Evolutionary conservation across 2,888 invertebrate species (phyloP), one percentile per base, ranked within the genome.

Genomic region (Drosophila eohydei): DNA sequence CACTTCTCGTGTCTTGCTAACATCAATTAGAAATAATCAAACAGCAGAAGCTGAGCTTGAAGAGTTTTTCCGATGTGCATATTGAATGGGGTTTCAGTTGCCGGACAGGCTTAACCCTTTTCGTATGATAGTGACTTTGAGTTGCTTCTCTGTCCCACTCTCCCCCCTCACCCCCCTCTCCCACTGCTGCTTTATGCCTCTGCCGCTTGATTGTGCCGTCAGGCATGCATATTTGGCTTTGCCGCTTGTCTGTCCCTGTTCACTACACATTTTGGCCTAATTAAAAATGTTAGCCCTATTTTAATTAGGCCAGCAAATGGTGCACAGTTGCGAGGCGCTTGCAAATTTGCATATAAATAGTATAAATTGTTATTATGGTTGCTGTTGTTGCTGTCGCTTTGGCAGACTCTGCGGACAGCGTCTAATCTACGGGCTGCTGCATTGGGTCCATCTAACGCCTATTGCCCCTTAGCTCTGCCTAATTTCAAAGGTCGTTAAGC

Each of bases 401-500:
- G 46, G 26, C 50, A 51, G 76, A 60, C 50, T 57, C 69, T 78
- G 70, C 57, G 71, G 71, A 75, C 75, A 68, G 62, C 63, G 64
- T 67, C 68, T 80, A 76, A 80, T 78, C 64, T 80, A 73, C 65
- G 73, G 73, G 68, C 75, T 73, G 75, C 69, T 74, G 80, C 62
- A 65, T 44, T 68, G 71, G 71, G 71, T 63, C 68, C 71, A 60
- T 67, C 67, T 67, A 74, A 74, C 67, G 83, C 74, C 88, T 88
- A 79, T 79, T 80, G 84, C 70, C 88, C 88, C 88, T 88, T 66
- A 79, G 84, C 78, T 83, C 74, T 90, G 87, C 81, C 86, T 91
- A 91, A 91, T 91, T 91, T 91, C 91, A 91, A 89, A 91, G 91
- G 90, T 91, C 90, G 91, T 91, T 91, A 91, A 91, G 80, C 91